Percentiles rank a stretch among this genome's conserved stretches.
Evolutionary conservation across 2,888 invertebrate genomes (phyloP).

Genomic region (Tinea trinotella): DNA sequence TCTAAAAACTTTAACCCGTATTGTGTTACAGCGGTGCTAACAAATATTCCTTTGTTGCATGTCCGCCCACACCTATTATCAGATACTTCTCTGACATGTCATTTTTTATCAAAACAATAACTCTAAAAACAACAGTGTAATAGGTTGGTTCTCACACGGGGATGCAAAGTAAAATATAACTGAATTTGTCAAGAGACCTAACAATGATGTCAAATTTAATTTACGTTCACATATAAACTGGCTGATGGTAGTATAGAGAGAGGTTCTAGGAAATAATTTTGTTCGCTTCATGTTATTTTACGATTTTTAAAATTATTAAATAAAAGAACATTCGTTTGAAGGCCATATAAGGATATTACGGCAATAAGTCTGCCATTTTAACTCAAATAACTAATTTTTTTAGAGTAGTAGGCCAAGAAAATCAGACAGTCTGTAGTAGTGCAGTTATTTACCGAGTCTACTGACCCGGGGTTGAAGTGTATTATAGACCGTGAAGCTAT

Average conservation of each 20-base stretch:
- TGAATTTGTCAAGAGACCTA: slow-evolving; percentile 49
- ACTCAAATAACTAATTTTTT: too few species aligned
- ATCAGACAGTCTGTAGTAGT: too few species aligned
- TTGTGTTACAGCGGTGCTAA: slow-evolving; percentile 63
- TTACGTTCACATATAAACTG: slow-evolving; percentile 3
- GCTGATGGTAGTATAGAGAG: not conserved
- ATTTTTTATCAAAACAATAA: slow-evolving; percentile 73
- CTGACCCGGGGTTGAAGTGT: too few species aligned
- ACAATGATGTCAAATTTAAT: slow-evolving; percentile 22
- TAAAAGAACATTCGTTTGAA: too few species aligned
- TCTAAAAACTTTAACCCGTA: slow-evolving; percentile 50
- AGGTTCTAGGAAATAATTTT: not conserved
- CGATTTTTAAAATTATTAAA: not conserved
- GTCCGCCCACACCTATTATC: slow-evolving; percentile 67
- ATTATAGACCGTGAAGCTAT: too few species aligned
- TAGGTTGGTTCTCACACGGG: slow-evolving; percentile 41
- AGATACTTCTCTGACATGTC: slow-evolving; percentile 62
- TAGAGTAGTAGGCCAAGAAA: too few species aligned
- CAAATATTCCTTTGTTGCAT: slow-evolving; percentile 61
- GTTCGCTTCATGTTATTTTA: slow-evolving; percentile 1
- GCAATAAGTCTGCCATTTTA: too few species aligned
- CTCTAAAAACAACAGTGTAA: slow-evolving; percentile 41
- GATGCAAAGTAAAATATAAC: slow-evolving; percentile 32
- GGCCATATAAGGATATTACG: too few species aligned
- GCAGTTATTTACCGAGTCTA: too few species aligned